Evolutionary conservation across 2,888 invertebrate genomes (phyloP).

Genomic region (Pharmacophagus antenor): DNA sequence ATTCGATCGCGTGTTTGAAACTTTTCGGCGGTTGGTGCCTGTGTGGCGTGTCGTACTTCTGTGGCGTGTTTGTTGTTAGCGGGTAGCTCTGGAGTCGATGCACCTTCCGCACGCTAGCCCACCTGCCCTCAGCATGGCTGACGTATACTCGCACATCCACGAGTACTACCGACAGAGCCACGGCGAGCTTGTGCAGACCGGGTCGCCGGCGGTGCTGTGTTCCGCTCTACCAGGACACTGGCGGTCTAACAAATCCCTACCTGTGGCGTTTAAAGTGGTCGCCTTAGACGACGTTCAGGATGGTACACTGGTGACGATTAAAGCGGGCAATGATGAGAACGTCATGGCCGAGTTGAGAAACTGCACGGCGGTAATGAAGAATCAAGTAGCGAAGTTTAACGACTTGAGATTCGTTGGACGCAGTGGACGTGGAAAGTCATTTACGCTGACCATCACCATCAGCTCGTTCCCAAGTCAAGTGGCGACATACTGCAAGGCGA

Average conservation of each 20-base stretch:
- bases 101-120: constrained; percentile 83
- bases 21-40: constrained; percentile 59
- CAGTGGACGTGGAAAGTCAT: constrained; percentile 97
- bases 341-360: constrained; percentile 97
- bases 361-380: constrained; percentile 96
- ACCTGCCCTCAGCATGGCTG: constrained; percentile 84
- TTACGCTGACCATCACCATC: constrained; percentile 96
- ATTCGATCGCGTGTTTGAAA: constrained; percentile 51
- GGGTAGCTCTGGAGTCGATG: constrained; percentile 79
- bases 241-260: constrained; percentile 98
- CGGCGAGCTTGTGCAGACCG: constrained; percentile 96
- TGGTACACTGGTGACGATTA: constrained; percentile 95
- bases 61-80: constrained; percentile 66
- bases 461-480: constrained; percentile 89
- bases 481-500: constrained; percentile 96
- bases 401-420: constrained; percentile 98
- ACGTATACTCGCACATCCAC: constrained; percentile 87
- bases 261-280: constrained; percentile 97
- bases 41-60: constrained; percentile 67
- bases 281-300: constrained; percentile 96
- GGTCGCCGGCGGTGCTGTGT: constrained; percentile 97
- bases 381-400: constrained; percentile 98
- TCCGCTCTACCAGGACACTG: constrained; percentile 96
- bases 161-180: constrained; percentile 93
- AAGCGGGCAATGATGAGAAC: constrained; percentile 99